Percentiles rank a stretch among this genome's conserved stretches.
These are phyloP conservation scores for Penaeus vannamei DNA, from an alignment of 1,140 invertebrate species.

Conservation along the genomic window DNA sequence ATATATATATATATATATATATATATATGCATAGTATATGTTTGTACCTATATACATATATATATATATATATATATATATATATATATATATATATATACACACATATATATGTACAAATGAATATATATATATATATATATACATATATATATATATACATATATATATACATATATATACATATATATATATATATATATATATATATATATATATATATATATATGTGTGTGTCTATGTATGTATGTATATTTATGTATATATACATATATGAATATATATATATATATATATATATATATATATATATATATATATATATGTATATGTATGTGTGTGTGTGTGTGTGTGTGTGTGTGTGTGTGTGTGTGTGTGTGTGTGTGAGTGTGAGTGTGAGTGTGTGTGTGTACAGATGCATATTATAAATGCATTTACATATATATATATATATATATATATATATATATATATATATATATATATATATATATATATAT, in stretches of 20 bases:
- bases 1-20: no score
- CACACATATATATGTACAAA: not conserved
- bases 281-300: not conserved
- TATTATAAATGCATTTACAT: no score
- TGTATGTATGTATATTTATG: not conserved
- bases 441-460: no score
- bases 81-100: conserved; percentile 5
- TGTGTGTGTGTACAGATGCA: not conserved
- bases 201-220: conserved; percentile 35
- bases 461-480: no score
- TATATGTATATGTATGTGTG: not conserved
- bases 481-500: no score
- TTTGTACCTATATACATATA: not conserved
- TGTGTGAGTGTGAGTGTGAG: not conserved
- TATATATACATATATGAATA: not conserved
- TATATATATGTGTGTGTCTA: conserved; percentile 1
- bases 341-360: not conserved
- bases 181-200: not conserved
- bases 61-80: not conserved
- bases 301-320: conserved; percentile 4
- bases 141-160: not conserved
- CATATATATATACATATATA: no score
- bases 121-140: not conserved
- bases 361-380: not conserved
- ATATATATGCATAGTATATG: not conserved